Evolutionary conservation across 2,797 vertebrate species (phyloP), one percentile per base, ranked within the genome.

Genomic region (Phalloptychus januarius): DNA sequence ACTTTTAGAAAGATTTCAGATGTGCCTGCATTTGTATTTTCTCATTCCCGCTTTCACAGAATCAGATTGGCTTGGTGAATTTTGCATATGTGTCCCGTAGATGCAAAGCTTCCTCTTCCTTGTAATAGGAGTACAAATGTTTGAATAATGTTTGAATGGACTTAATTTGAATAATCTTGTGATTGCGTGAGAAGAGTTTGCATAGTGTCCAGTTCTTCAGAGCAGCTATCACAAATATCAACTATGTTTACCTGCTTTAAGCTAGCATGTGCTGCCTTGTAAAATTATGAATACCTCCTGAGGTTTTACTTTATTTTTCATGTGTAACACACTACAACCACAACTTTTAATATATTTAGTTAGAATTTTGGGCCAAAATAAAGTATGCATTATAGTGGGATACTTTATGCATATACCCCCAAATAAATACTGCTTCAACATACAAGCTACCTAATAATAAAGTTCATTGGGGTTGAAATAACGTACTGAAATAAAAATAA

Each of bases 81-180:
- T 91, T 88, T 88, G 79, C 82, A 80, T 85, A n/a, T 71, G 56
- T 0, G 25, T 46, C 15, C 28, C 52, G 38, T 31, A 74, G 31
- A 63, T 74, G 54, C 5, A 5, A 74, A 52, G 67, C 75, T 71
- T 75, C 70, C 36, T 72, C 36, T 16, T 80, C 28, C 16, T 10
- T 71, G 38, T 20, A 7, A 25, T 13, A 13, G 1, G 16, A 52
- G 13, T 46, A 6, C 38, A 42, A 67, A 25, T 76, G n/a, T n/a
- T n/a, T n/a, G n/a, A n/a, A n/a, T n/a, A n/a, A n/a, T n/a, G n/a
- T n/a, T n/a, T n/a, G n/a, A n/a, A 7, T 0, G 72, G 28, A 45
- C 16, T 69, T 28, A 42, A 71, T 89, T 92, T 92, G 80, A 87
- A 87, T 91, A 88, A 79, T 67, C 42, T 23, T 38, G 25, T 44